A percentile compares a stretch with the other conserved stretches of the same genome.
phyloP scores from a whole-genome alignment of 2,113 vertebrate genomes.

The Ophiodon elongatus region DNA sequence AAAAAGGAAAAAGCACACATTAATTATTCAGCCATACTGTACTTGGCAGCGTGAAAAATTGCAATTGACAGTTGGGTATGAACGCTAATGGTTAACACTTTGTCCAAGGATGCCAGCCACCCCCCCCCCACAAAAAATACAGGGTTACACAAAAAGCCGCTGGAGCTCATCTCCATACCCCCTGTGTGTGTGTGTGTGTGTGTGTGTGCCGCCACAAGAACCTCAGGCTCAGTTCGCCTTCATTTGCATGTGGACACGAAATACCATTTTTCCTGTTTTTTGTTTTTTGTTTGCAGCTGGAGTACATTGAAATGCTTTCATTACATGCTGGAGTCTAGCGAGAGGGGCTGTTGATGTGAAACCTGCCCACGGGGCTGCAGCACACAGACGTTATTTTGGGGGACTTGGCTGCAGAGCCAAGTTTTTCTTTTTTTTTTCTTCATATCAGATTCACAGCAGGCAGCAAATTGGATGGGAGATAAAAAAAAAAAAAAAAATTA shows the following conservation, averaged over 20 bases:
- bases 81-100: conserved; percentile 26
- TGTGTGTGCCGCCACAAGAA: conserved; percentile 46
- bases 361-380: conserved; percentile 48
- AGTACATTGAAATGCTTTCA: conserved; percentile 32
- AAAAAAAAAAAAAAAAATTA: background rate
- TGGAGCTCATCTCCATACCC: conserved; percentile 74
- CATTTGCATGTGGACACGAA: conserved; percentile 69
- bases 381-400: conserved; percentile 49
- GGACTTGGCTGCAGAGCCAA: conserved; percentile 36
- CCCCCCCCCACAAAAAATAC: conserved; percentile 25
- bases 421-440: conserved; percentile 4
- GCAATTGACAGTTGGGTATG: conserved; percentile 26
- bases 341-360: conserved; percentile 28
- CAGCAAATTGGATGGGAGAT: conserved; percentile 65
- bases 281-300: conserved; percentile 10
- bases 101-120: conserved; percentile 23
- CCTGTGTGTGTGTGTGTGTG: background rate
- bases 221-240: conserved; percentile 59
- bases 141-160: conserved; percentile 40
- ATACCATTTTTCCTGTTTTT: conserved; percentile 5
- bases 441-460: conserved; percentile 63
- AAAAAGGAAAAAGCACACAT: conserved; percentile 42
- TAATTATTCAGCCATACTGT: conserved; percentile 50
- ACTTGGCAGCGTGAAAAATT: conserved; percentile 31
- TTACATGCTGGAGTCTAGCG: background rate